Conservation (phyloP, 2,888 invertebrate genomes). For the Ceriagrion tenellum region DNA sequence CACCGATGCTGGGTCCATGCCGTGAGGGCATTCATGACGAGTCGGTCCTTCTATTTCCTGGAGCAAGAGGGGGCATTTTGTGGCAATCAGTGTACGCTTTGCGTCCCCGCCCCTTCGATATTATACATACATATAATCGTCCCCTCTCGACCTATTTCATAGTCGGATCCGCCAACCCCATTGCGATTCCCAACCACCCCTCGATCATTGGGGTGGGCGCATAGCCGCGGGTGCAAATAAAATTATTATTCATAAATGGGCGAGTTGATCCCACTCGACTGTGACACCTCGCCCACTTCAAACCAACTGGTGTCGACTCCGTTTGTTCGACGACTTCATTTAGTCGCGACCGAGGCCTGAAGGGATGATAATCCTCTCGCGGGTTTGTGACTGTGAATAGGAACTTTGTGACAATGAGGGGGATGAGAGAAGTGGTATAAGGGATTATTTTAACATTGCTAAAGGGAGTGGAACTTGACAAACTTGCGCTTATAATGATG, state of each 20-base stretch:
- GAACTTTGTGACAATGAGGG: not conserved
- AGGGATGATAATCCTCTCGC: not conserved
- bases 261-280: not conserved
- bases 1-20: not conserved
- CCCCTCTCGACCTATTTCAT: slow-evolving; percentile 29
- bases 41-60: slow-evolving; percentile 34
- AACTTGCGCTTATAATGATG: no score
- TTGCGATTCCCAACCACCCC: not conserved
- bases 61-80: slow-evolving; percentile 38
- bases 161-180: not conserved
- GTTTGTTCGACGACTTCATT: not conserved
- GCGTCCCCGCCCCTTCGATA: not conserved
- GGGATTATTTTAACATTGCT: not conserved
- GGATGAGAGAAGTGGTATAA: not conserved
- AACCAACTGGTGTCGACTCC: not conserved
- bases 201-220: not conserved
- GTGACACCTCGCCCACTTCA: not conserved
- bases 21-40: slow-evolving; percentile 1
- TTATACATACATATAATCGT: not conserved
- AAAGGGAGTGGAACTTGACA: no score
- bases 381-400: not conserved
- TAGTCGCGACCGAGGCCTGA: not conserved
- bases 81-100: slow-evolving; percentile 54
- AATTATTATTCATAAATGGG: slow-evolving; percentile 64
- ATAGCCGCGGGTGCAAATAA: slow-evolving; percentile 34